phyloP scores from a whole-genome alignment of 2,797 vertebrate species.

The Pygocentrus nattereri region DNA sequence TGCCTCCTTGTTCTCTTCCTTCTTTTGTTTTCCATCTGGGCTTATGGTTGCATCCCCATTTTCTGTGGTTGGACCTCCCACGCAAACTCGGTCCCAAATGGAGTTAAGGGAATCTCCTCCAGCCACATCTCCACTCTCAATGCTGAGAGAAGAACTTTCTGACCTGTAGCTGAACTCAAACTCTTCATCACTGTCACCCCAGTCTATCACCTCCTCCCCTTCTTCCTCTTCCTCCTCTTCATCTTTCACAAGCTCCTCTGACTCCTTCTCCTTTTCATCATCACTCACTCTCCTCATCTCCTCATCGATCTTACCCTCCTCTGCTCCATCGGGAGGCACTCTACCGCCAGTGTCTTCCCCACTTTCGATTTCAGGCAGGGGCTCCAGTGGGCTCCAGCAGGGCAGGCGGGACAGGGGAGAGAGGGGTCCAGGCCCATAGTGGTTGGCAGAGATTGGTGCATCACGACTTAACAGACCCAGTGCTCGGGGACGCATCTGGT shows the following conservation, averaged over 20 bases:
- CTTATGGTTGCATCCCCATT: conserved; percentile 1
- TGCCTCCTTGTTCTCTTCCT: conserved; percentile 19
- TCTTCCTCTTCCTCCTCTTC: conserved; percentile 68
- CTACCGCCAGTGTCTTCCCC: conserved; percentile 82
- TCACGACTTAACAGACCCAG: conserved; percentile 71
- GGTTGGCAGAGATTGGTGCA: conserved; percentile 45
- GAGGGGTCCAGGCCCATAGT: conserved; percentile 64
- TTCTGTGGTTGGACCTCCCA: conserved; percentile 63
- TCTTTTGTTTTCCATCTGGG: conserved; percentile 12
- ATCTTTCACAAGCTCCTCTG: conserved; percentile 56
- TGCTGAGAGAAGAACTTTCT: conserved; percentile 85
- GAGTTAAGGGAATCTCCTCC: conserved; percentile 53
- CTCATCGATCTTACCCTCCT: conserved; percentile 81
- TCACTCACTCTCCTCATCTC: conserved; percentile 60
- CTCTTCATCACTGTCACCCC: conserved; percentile 83
- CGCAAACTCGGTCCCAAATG: conserved; percentile 72
- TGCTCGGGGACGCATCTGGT: conserved; percentile 73
- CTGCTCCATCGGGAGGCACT: conserved; percentile 91
- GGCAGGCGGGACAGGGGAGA: conserved; percentile 76
- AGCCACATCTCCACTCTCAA: conserved; percentile 76
- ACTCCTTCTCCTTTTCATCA: conserved; percentile 64
- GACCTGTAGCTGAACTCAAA: conserved; percentile 88
- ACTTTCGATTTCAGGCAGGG: conserved; percentile 81
- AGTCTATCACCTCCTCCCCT: conserved; percentile 65
- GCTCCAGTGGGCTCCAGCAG: conserved; percentile 82